phyloP scores from a whole-genome alignment of 2,113 vertebrate species.

The Ochotona princeps region DNA sequence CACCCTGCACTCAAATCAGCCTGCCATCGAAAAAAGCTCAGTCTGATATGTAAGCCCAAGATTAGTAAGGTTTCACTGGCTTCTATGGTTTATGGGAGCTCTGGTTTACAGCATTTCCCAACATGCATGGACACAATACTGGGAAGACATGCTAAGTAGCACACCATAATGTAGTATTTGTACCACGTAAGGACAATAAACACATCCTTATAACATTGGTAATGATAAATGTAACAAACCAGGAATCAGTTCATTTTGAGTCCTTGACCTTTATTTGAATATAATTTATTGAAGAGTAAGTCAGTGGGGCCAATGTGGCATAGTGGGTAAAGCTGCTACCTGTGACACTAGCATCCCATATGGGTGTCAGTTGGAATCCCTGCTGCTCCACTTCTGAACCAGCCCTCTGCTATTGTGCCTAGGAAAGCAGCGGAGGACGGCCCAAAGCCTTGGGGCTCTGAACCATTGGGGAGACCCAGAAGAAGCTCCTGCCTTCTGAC shows the following conservation, averaged over 20 bases:
- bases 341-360: too few relatives aligned
- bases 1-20: neutral
- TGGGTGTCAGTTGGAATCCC: too few relatives aligned
- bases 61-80: neutral
- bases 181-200: neutral
- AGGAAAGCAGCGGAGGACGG: too few relatives aligned
- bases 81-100: neutral
- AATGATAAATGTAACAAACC: constrained; percentile 31
- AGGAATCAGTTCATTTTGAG: neutral
- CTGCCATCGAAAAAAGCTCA: neutral
- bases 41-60: neutral
- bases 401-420: too few relatives aligned
- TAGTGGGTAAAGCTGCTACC: too few relatives aligned
- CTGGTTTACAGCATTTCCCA: neutral
- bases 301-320: neutral
- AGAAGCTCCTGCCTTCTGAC: too few relatives aligned
- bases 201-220: neutral
- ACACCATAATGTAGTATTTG: neutral
- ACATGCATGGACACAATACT: neutral
- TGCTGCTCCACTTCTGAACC: too few relatives aligned
- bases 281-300: neutral
- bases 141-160: neutral
- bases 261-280: neutral
- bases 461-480: too few relatives aligned
- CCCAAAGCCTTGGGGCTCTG: too few relatives aligned